phyloP scores from a whole-genome alignment of 1,140 invertebrate genomes.

The Zaprionus camerounensis region DNA sequence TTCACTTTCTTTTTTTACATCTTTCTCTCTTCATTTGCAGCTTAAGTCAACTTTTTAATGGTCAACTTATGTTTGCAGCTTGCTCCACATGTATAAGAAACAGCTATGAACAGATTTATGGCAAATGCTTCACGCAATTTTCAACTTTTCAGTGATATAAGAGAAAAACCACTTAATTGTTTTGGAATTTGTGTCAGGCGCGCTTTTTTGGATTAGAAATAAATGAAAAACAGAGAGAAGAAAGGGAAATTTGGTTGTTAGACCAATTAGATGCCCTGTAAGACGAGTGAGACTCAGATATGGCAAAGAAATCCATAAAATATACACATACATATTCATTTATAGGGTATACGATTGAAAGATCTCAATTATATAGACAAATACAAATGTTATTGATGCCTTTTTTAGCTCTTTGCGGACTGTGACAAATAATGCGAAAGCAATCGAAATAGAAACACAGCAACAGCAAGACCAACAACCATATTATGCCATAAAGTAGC shows the following conservation, averaged over 20 bases:
- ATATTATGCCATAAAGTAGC: conserved; percentile 21
- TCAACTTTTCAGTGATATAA: conserved; percentile 41
- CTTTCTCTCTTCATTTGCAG: not conserved
- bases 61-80: conserved; percentile 34
- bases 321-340: not conserved
- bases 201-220: conserved; percentile 42
- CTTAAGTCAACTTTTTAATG: conserved; percentile 63
- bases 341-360: conserved; percentile 11
- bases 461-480: not conserved
- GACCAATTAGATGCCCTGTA: not conserved
- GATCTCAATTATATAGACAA: not conserved
- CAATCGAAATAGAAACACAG: conserved; percentile 20
- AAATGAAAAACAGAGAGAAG: conserved; percentile 22
- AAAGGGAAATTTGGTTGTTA: not conserved
- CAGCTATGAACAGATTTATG: conserved; percentile 54
- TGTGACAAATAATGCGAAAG: conserved; percentile 32
- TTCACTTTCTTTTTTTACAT: not conserved
- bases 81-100: not conserved
- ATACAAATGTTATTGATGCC: conserved; percentile 14
- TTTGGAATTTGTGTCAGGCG: conserved; percentile 35
- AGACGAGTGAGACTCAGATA: not conserved
- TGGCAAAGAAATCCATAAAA: too few species aligned
- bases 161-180: conserved; percentile 42
- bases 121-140: conserved; percentile 38
- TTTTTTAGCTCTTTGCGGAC: conserved; percentile 18